These are phyloP conservation scores for Apamea anceps DNA, from an alignment of 2,888 invertebrate species.

Conservation along the genomic window DNA sequence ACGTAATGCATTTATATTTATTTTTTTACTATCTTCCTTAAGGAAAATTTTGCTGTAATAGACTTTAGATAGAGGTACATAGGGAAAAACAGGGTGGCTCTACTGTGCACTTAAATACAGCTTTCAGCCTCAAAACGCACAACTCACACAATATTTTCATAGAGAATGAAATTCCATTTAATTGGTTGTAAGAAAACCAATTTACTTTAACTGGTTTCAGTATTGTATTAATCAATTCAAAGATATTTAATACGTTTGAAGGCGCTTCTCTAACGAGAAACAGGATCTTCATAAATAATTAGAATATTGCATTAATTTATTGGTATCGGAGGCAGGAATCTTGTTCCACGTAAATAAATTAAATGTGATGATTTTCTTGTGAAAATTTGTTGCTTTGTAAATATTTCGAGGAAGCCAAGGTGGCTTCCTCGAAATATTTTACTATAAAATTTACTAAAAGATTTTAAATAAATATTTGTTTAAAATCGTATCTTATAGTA, in stretches of 20 bases:
- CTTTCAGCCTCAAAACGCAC: neutral
- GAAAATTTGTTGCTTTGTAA: neutral
- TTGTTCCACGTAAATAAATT: constrained; percentile 25
- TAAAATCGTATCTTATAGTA: neutral
- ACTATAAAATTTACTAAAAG: too few species aligned
- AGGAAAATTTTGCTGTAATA: neutral
- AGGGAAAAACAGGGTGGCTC: neutral
- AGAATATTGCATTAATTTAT: constrained; percentile 51
- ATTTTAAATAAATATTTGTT: neutral
- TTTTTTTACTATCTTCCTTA: constrained; percentile 23
- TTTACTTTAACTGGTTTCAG: constrained; percentile 26
- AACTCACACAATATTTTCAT: neutral
- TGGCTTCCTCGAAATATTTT: too few species aligned
- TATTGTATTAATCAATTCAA: constrained; percentile 24
- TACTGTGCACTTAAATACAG: too few species aligned
- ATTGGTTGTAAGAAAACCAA: constrained; percentile 8
- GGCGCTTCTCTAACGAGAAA: constrained; percentile 27
- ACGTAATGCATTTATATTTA: constrained; percentile 23
- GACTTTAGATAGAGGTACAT: too few species aligned
- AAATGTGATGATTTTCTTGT: constrained; percentile 22
- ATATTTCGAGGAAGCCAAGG: neutral
- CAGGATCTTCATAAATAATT: constrained; percentile 48
- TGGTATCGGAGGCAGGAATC: constrained; percentile 17
- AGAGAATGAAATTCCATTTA: neutral
- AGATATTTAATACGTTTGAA: constrained; percentile 39